Base-by-base conservation (phyloP, 2,888 invertebrate species). In the Onthophagus sagittarius region DNA sequence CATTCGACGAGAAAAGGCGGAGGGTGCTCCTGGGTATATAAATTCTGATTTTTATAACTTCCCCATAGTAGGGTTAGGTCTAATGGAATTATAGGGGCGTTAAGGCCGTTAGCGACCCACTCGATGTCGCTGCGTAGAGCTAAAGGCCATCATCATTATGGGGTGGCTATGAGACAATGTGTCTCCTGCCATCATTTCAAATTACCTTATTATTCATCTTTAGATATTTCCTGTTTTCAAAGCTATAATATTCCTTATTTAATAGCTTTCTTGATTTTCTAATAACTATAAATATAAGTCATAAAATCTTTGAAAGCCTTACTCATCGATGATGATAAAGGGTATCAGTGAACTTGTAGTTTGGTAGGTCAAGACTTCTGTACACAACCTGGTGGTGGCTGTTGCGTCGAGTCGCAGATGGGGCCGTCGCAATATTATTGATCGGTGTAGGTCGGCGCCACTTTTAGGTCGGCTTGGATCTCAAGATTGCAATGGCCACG, bases 401-500 rank as follows among this genome's bases (percentile, higher is more conserved):
- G 39, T 11, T 53, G 39, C 39, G 39, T 7, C 39, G 7, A 2
- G 39, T 2, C 7, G 39, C 11, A 53, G 39, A 53, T 53, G 39
- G 39, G 39, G 39, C 9, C 39, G 39, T 53, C 39, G 39, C 39
- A 53, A 53, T 53, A 53, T 53, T 53, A 53, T 53, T 53, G 39
- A 53, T 53, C 39, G 39, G 39, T 11, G 39, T 53, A 7, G 39
- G 39, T 53, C 39, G 39, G 39, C 39, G 39, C 39, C 39, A 53
- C 39, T 53, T 11, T 53, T 53, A 53, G 39, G 9, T 9, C 7
- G 39, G 39, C 39, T 53, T 53, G 39, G 39, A 53, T 53, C 39
- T 53, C 39, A 53, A 53, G 39, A 53, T 53, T 53, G 39, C 39
- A 53, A 53, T 53, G 39, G 39, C 39, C 76, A 76, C 80, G 80